Percentiles rank a stretch among this genome's conserved stretches.
These are phyloP conservation scores for Seriola aureovittata DNA, from an alignment of 2,113 vertebrate species.

Conservation along the genomic window DNA sequence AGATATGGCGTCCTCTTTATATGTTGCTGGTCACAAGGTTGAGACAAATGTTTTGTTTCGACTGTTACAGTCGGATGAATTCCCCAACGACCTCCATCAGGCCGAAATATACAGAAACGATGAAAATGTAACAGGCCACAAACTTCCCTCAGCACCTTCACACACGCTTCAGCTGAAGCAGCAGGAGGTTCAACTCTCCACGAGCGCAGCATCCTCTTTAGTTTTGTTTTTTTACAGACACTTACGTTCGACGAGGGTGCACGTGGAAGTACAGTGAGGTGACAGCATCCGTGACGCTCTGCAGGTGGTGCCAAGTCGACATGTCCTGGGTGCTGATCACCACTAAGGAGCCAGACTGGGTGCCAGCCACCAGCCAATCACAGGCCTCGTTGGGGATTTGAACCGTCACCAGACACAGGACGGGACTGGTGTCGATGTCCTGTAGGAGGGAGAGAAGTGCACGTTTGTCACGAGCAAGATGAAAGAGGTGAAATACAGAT, in stretches of 20 bases:
- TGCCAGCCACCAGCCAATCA: slow-evolving; percentile 93
- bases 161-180: too few relatives aligned
- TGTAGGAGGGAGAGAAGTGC: slow-evolving; percentile 56
- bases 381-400: slow-evolving; percentile 84
- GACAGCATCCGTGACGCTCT: slow-evolving; percentile 90
- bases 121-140: too few relatives aligned
- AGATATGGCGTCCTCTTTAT: too few relatives aligned
- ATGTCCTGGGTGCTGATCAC: slow-evolving; percentile 84
- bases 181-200: not conserved
- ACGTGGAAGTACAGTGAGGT: slow-evolving; percentile 92
- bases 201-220: not conserved
- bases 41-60: too few relatives aligned
- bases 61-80: too few relatives aligned
- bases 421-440: slow-evolving; percentile 89
- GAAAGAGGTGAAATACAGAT: too few relatives aligned
- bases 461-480: not conserved
- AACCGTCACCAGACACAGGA: slow-evolving; percentile 90
- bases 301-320: slow-evolving; percentile 84
- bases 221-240: not conserved
- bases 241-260: slow-evolving; percentile 79
- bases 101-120: too few relatives aligned
- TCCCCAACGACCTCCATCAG: too few relatives aligned
- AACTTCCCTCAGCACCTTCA: too few relatives aligned
- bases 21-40: too few relatives aligned
- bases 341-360: slow-evolving; percentile 90